Evolutionary conservation across 37 sponge, comb jelly and placozoan genomes (phyloP).

Genomic region (Mnemiopsis leidyi): DNA sequence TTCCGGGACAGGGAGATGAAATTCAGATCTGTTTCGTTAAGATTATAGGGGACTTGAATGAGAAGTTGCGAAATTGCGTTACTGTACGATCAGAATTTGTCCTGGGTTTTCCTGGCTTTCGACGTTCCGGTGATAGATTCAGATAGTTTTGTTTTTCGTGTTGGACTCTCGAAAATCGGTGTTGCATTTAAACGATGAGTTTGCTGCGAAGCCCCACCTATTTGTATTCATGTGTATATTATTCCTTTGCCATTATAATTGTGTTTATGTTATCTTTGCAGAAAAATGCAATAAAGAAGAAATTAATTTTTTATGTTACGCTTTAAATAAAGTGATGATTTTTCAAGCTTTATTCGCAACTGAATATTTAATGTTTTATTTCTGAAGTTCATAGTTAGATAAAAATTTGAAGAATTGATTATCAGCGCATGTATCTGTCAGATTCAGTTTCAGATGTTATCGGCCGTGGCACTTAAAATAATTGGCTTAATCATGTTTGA

Average conservation of each 20-base stretch:
- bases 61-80: no score
- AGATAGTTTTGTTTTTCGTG: no score
- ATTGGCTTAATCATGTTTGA: no score
- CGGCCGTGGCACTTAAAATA: not conserved
- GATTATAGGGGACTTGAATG: no score
- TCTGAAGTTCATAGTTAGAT: not conserved
- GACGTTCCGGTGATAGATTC: no score
- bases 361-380: not conserved
- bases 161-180: not conserved
- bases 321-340: not conserved
- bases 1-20: not conserved
- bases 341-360: not conserved
- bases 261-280: not conserved
- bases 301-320: not conserved
- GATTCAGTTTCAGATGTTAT: not conserved
- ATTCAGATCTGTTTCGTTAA: no score
- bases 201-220: not conserved
- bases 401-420: not conserved
- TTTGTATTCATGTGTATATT: not conserved
- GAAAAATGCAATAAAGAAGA: not conserved
- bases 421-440: not conserved
- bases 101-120: no score
- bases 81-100: no score
- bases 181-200: not conserved
- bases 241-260: not conserved